Evolutionary conservation across 2,888 invertebrate species (phyloP), one percentile per base, ranked within the genome.

Genomic region (Phasia obesa): DNA sequence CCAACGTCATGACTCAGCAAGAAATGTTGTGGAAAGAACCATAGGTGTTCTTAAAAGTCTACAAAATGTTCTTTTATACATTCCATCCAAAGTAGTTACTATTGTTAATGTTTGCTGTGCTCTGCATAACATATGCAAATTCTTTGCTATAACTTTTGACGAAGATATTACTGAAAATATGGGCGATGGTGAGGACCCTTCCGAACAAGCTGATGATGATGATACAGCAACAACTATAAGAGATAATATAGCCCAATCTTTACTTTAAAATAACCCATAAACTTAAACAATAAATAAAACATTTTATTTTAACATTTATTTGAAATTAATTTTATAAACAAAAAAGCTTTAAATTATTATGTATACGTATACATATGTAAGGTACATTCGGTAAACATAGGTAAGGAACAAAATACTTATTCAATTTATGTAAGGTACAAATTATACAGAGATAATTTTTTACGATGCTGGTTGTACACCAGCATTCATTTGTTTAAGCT

Each of bases 121-220:
- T 42, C 13, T 38, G 23, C n/a, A 55, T 25, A 4, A 23, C 19
- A 47, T 47, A 47, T 42, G 19, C 47, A 44, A 27, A 23, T n/a
- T 17, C 47, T 47, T 47, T 47, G 47, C 17, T 47, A n/a, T 47
- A 47, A 47, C 47, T 15, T 47, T 47, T 47, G 47, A 47, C 6
- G 47, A 47, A 47, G 47, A 47, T 47, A 47, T 47, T 15, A 47
- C 17, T 47, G 47, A 47, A 47, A 47, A 47, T 47, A 47, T 47
- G 5, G 47, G 15, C 47, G 47, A 4, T 47, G 47, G 15, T 47
- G 47, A 19, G 47, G 47, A 47, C 47, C 47, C 47, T 47, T 47
- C 47, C 9, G 47, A 47, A 47, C 47, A 47, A 47, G 19, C 9
- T 47, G 17, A 47, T 47, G 47, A 47, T 47, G 47, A 47, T 17